phyloP scores from a whole-genome alignment of 2,888 invertebrate genomes.

The Uropetala carovei region DNA sequence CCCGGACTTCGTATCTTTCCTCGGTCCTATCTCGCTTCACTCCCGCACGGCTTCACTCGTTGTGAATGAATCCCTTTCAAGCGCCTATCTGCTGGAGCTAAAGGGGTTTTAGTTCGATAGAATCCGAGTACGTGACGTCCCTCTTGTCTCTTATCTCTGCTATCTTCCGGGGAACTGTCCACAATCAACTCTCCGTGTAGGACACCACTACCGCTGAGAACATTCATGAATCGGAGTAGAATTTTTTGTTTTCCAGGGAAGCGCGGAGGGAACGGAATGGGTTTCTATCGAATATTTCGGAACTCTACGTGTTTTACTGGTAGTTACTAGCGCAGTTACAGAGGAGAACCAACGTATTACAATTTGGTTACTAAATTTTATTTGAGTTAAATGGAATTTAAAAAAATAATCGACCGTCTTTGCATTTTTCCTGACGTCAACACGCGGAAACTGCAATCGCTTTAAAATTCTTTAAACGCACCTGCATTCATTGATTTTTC shows the following conservation, averaged over 20 bases:
- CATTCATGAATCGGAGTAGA: not conserved
- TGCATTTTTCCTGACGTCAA: not conserved
- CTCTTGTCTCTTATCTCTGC: not conserved
- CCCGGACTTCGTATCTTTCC: not conserved
- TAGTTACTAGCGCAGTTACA: not conserved
- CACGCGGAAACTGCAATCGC: not conserved
- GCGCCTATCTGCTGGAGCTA: not conserved
- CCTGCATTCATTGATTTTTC: not conserved
- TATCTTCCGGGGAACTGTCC: not conserved
- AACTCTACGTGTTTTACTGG: not conserved
- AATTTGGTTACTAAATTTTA: not conserved
- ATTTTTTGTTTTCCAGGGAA: not conserved
- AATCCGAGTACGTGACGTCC: conserved; percentile 18
- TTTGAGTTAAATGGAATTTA: not conserved
- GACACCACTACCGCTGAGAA: not conserved
- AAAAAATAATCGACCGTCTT: not conserved
- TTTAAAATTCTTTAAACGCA: not conserved
- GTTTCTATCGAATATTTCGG: not conserved
- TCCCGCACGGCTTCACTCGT: not conserved
- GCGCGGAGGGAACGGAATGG: not conserved
- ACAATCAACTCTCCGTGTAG: not conserved
- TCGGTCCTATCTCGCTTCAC: not conserved
- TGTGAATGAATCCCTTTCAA: conserved; percentile 17
- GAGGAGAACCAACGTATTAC: not conserved
- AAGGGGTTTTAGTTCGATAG: conserved; percentile 3